Evolutionary conservation across 2,797 vertebrate species (phyloP), one percentile per base, ranked within the genome.

Genomic region (Antrozous pallidus): DNA sequence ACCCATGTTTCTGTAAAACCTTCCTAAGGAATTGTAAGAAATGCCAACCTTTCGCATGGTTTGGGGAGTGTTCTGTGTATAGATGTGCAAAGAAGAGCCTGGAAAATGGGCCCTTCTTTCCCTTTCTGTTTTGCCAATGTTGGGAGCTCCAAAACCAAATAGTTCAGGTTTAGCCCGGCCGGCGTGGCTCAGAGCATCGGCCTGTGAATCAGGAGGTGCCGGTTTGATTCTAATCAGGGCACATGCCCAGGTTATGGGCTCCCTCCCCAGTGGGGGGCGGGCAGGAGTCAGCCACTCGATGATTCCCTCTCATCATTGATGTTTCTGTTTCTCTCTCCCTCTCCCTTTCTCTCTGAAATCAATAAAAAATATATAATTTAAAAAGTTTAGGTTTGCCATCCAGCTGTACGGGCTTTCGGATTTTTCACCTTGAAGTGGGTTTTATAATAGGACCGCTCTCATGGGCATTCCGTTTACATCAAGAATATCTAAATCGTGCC

Each of bases 11-110:
- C 47, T 81, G 8, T 42, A 61, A 83, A 80, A 56, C 56, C 28
- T 36, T 36, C 47, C 42, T 24, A 6, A 13, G 47, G 67, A 58
- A 31, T 69, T 61, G 28, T 0, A 36, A 45, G 45, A 73, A 20
- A 40, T 18, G 8, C 11, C 24, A 26, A 40, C 18, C 28, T 61
- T 42, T 24, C 71, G 58, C 22, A 4, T 0, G 0, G 0, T 11
- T 33, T 67, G 51, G 14, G 51, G 13, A 14, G 5, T 4, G 31
- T 31, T 65, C 2, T 38, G 0, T 47, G 7, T 28, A 8, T 10
- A 4, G 0, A 2, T 5, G 6, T 33, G 45, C 45, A 61, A 24
- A 73, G 70, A 82, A 45, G 28, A 51, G 3, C 36, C 45, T 33
- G 10, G 61, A 54, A 91, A 36, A 54, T 8, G 16, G 33, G 2